Evolutionary conservation across 2,113 vertebrate genomes (phyloP).

Genomic region (Micronisus gabar): DNA sequence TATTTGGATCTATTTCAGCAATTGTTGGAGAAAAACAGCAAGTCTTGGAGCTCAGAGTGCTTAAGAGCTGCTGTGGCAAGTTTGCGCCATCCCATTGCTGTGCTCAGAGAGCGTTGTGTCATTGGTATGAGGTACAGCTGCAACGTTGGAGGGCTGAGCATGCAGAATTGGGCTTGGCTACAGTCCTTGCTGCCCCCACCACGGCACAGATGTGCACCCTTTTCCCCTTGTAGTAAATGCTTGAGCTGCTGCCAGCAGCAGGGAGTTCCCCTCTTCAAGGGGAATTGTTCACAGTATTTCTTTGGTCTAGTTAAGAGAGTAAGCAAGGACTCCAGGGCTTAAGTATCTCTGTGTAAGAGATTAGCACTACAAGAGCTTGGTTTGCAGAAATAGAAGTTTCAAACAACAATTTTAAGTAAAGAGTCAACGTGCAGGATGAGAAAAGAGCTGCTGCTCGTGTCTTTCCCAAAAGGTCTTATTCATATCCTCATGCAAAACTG

Average conservation of each 20-base stretch:
- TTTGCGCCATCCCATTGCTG: background rate
- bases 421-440: background rate
- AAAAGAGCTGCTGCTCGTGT: background rate
- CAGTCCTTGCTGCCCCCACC: background rate
- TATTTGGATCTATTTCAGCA: conserved; percentile 17
- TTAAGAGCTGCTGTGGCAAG: background rate
- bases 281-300: background rate
- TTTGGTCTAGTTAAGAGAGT: background rate
- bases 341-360: background rate
- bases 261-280: background rate
- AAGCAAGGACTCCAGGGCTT: background rate
- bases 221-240: background rate
- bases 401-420: background rate
- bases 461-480: conserved; percentile 5
- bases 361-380: background rate
- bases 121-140: background rate
- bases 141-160: background rate
- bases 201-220: background rate
- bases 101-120: background rate
- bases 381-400: background rate
- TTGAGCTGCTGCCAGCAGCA: background rate
- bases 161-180: background rate
- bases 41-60: background rate
- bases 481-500: background rate
- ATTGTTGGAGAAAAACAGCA: background rate